phyloP scores from a whole-genome alignment of 2,113 vertebrate genomes.

The Hippocampus barbouri region DNA sequence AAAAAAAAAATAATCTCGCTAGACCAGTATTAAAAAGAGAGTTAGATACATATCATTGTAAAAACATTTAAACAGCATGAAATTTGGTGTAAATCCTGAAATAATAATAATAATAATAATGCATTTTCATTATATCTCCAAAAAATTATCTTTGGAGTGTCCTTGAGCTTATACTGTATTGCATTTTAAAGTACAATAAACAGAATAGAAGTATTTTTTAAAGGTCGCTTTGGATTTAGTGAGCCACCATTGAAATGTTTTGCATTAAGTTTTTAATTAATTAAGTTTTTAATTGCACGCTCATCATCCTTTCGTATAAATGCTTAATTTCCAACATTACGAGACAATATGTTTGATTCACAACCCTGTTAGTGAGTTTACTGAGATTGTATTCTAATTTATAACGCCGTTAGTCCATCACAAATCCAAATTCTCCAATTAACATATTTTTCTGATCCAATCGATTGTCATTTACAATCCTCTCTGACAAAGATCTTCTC shows the following conservation, averaged over 20 bases:
- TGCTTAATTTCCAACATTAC: neutral
- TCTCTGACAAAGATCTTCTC: constrained; percentile 19
- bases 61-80: neutral
- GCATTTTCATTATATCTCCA: no score
- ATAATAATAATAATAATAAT: neutral
- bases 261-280: no score
- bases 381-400: neutral
- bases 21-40: neutral
- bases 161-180: no score
- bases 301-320: neutral
- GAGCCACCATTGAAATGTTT: no score
- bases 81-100: neutral
- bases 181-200: no score
- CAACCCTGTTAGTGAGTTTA: neutral
- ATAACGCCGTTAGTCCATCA: neutral
- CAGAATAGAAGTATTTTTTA: no score
- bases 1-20: neutral
- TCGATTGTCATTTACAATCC: neutral
- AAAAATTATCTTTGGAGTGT: no score
- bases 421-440: neutral
- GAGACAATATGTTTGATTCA: neutral
- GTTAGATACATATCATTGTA: neutral
- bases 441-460: neutral
- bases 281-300: no score
- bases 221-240: no score